A percentile compares a stretch with the other conserved stretches of the same genome.
Evolutionary conservation across 2,888 invertebrate genomes (phyloP).

Genomic region (Hemicrepidius hirtus): DNA sequence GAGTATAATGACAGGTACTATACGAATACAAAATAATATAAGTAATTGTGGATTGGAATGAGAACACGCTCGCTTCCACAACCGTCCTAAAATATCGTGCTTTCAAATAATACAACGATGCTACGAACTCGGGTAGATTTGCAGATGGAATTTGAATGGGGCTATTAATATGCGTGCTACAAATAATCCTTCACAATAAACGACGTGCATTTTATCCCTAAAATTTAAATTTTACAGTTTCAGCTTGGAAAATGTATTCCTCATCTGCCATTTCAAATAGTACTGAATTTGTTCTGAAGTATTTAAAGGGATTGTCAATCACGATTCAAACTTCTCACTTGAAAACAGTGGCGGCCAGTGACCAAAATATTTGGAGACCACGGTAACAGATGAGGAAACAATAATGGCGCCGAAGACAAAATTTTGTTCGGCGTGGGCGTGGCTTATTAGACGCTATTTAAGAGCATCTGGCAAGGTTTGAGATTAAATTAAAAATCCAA

Average conservation of each 20-base stretch:
- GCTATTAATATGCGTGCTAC: conserved; percentile 35
- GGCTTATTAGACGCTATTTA: too few relatives aligned
- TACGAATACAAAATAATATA: conserved; percentile 18
- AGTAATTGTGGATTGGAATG: conserved; percentile 14
- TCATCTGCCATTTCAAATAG: not conserved
- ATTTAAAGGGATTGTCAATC: too few relatives aligned
- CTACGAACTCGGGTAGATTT: conserved; percentile 27
- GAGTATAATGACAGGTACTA: conserved; percentile 13
- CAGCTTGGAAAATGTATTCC: not conserved
- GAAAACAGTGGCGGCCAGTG: too few relatives aligned
- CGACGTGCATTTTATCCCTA: conserved; percentile 26
- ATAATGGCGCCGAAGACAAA: too few relatives aligned
- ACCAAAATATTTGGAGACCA: too few relatives aligned
- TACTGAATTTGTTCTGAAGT: not conserved
- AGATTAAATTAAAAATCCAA: too few relatives aligned
- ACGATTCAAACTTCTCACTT: too few relatives aligned
- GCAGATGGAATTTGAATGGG: conserved; percentile 33
- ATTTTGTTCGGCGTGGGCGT: too few relatives aligned
- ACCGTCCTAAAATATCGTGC: conserved; percentile 22
- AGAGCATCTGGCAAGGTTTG: too few relatives aligned
- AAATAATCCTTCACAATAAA: conserved; percentile 32
- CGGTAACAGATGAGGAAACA: too few relatives aligned
- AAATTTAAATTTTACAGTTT: conserved; percentile 3
- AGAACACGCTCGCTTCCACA: conserved; percentile 11
- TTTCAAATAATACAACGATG: conserved; percentile 27